Evolutionary conservation across 2,113 vertebrate species (phyloP).

Genomic region (Chaenocephalus aceratus): DNA sequence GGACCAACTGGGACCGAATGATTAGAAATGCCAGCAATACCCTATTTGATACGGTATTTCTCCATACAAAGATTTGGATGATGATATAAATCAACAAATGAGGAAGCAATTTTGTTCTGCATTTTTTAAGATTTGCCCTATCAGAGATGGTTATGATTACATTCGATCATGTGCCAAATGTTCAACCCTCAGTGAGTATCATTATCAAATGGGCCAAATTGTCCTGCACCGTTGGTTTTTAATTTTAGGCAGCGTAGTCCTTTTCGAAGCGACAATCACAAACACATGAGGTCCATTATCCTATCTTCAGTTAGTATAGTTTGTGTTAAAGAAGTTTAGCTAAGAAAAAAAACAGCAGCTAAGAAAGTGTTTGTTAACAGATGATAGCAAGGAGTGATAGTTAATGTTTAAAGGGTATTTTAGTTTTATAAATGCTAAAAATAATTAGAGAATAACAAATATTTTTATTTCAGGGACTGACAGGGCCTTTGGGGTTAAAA

Average conservation of each 20-base stretch:
- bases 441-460: no score
- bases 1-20: not conserved
- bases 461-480: conserved; percentile 80
- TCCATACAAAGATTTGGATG: conserved; percentile 15
- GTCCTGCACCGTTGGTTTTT: conserved; percentile 52
- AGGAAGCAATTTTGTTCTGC: conserved; percentile 27
- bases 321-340: conserved; percentile 5
- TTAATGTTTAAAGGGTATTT: not conserved
- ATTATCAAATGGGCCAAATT: conserved; percentile 33
- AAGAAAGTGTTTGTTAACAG: not conserved
- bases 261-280: conserved; percentile 6
- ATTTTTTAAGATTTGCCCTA: conserved; percentile 3
- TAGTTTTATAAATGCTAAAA: not conserved
- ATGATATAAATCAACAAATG: conserved; percentile 33
- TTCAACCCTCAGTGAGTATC: conserved; percentile 47
- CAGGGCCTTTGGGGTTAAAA: conserved; percentile 86
- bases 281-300: conserved; percentile 2
- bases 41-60: conserved; percentile 7
- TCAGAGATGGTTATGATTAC: conserved; percentile 46
- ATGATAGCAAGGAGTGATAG: not conserved
- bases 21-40: not conserved
- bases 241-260: conserved; percentile 44
- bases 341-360: not conserved
- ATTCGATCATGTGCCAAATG: conserved; percentile 23
- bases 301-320: conserved; percentile 10